phyloP scores from a whole-genome alignment of 2,888 invertebrate species.

The Caenorhabditis becei region DNA sequence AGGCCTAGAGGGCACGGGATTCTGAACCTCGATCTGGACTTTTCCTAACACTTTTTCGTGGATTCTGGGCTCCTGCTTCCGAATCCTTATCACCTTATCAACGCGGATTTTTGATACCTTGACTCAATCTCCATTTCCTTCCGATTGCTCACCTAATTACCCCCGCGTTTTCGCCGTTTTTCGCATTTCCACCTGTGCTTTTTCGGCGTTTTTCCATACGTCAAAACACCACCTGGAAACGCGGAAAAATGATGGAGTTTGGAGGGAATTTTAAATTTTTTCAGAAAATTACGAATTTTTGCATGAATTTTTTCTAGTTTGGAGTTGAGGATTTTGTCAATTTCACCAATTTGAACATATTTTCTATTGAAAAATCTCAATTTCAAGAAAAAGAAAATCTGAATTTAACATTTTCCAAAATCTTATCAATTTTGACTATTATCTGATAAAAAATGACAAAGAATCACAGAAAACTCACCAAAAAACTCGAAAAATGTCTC shows the following conservation, averaged over 20 bases:
- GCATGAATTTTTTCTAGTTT: too few species aligned
- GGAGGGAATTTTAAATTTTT: background rate
- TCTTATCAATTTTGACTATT: background rate
- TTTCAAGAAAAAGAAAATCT: too few species aligned
- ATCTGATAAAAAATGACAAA: background rate
- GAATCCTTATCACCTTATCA: too few species aligned
- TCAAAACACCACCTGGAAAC: background rate
- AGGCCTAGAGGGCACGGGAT: too few species aligned
- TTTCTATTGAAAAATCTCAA: too few species aligned
- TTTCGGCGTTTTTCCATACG: background rate
- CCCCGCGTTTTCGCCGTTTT: background rate
- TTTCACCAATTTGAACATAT: too few species aligned
- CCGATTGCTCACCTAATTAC: constrained; percentile 1
- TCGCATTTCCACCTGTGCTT: constrained; percentile 9
- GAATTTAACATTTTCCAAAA: too few species aligned
- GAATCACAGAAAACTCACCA: background rate
- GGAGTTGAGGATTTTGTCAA: too few species aligned
- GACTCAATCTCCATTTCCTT: background rate
- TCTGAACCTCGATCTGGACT: too few species aligned
- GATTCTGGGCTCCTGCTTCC: background rate
- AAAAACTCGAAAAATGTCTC: background rate
- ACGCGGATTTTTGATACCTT: background rate
- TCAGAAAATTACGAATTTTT: background rate
- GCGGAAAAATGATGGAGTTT: background rate
- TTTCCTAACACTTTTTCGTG: too few species aligned